phyloP scores from a whole-genome alignment of 2,888 invertebrate species.

The Oconnorella tubifera region DNA sequence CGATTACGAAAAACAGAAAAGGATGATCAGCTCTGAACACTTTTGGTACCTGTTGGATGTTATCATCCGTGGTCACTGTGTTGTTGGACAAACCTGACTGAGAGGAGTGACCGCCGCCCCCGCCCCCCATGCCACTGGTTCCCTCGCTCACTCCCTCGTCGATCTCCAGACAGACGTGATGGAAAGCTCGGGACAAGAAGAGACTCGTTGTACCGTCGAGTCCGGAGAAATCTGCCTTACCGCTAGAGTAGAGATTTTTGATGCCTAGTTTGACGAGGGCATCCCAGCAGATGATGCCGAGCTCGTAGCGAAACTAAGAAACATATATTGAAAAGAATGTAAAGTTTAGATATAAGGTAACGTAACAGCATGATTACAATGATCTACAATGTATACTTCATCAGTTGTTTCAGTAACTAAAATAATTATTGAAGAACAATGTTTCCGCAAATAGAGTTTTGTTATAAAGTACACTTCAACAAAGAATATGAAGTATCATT shows the following conservation, averaged over 20 bases:
- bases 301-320: constrained; percentile 31
- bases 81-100: constrained; percentile 17
- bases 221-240: constrained; percentile 34
- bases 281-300: constrained; percentile 31
- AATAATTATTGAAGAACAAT: no score
- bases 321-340: background rate
- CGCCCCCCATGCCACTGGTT: constrained; percentile 14
- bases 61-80: constrained; percentile 23
- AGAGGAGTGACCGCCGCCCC: constrained; percentile 10
- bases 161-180: constrained; percentile 34
- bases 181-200: constrained; percentile 33
- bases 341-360: no score
- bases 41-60: constrained; percentile 23
- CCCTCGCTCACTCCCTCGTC: constrained; percentile 30
- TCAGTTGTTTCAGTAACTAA: no score
- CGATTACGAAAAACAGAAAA: constrained; percentile 35
- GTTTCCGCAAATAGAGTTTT: no score
- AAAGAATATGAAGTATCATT: no score
- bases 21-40: constrained; percentile 36
- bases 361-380: no score
- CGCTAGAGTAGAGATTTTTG: constrained; percentile 30
- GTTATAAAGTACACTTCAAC: no score
- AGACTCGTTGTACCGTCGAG: constrained; percentile 31
- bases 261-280: constrained; percentile 33
- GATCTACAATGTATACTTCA: no score